phyloP scores from a whole-genome alignment of 2,797 vertebrate species.

The Acomys russatus region DNA sequence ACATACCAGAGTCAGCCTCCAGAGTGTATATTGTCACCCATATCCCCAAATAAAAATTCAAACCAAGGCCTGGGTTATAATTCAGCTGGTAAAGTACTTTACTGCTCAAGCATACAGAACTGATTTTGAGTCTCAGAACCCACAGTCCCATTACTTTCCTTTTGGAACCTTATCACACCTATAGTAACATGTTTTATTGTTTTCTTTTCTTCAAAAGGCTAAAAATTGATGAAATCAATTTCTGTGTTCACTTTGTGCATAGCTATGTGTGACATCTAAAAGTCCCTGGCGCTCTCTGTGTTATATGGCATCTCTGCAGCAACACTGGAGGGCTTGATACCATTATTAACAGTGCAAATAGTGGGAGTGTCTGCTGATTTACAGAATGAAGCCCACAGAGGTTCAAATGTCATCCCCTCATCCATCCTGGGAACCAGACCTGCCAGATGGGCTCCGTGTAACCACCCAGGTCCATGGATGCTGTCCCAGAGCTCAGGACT shows the following conservation, averaged over 20 bases:
- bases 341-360: constrained; percentile 88
- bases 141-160: background rate
- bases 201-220: background rate
- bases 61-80: background rate
- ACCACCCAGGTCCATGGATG: constrained; percentile 65
- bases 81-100: background rate
- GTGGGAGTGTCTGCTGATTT: constrained; percentile 86
- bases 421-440: background rate
- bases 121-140: background rate
- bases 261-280: background rate
- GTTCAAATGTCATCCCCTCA: constrained; percentile 74
- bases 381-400: constrained; percentile 79
- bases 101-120: background rate
- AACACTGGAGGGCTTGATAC: constrained; percentile 84
- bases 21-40: background rate
- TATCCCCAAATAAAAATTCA: background rate
- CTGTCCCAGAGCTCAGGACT: constrained; percentile 60
- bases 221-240: background rate
- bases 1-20: background rate
- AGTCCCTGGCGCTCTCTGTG: background rate
- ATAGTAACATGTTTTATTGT: background rate
- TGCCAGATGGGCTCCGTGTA: constrained; percentile 12
- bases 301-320: constrained; percentile 83
- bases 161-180: background rate
- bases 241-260: background rate